Evolutionary conservation across 2,888 invertebrate species (phyloP), one percentile per base, ranked within the genome.

Genomic region (Mesorhabditis sp.): DNA sequence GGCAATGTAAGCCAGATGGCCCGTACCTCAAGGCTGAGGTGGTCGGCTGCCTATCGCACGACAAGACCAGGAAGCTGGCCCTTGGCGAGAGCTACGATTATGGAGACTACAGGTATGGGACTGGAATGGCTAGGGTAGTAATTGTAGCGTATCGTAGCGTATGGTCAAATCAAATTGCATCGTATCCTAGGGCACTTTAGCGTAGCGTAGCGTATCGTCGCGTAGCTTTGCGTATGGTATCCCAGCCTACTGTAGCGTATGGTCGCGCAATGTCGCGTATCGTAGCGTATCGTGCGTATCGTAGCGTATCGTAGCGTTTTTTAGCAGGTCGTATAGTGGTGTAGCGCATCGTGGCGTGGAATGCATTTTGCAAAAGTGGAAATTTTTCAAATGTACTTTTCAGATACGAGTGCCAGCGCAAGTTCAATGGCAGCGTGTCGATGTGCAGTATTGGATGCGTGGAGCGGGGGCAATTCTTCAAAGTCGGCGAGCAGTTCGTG

Each of bases 361-460:
- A 1, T 28, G 28, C 2, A 28, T 28, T 2, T 1, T 28, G 28
- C 28, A 28, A 28, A 28, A 28, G 28, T 28, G 2, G 28, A 28
- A 28, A 28, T 1, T 28, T 28, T 28, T 28, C 28, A 28, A 28
- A 28, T 28, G 13, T n/a, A 67, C 28, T 28, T 69, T 78, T 66
- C 77, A 82, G 80, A 41, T 84, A 82, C 74, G 78, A 82, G 69
- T 84, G 84, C 71, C 79, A 78, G 69, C 70, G 74, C 67, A 83
- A 82, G 68, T 71, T 70, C 41, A 75, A 76, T 13, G 83, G 82
- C 65, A 71, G 73, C 44, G 76, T 83, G 42, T 74, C 78, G 67
- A 74, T 84, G 76, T 82, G 82, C 72, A 76, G 82, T 63, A 81
- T 84, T 28, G 84, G 83, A 58, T 84, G 84, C 69, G 72, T 83